Base-by-base conservation (phyloP, 2,113 vertebrate species). In the Tonatia bakeri region DNA sequence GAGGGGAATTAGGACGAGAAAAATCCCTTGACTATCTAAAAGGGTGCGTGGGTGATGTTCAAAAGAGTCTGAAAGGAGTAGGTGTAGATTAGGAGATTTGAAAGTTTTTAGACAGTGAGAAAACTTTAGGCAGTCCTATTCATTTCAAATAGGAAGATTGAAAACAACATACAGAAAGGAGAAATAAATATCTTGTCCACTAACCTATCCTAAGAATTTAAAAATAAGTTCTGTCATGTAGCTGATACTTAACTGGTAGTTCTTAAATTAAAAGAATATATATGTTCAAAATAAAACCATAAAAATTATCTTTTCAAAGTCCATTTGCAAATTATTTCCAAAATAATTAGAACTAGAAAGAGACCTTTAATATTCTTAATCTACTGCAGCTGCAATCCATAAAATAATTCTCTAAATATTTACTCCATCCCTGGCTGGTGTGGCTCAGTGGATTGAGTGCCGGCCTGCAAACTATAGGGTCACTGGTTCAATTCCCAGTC, bases 201-300 rank as follows among this genome's bases (percentile, higher is more conserved):
- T 67, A 36, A 11, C 33, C 3, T 75, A 91, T 43, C 52, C 22
- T 69, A 40, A 70, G 0, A 91, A 38, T 0, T 28, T 80, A 94
- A 43, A 22, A 45, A 61, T 61, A 65, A 3, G 2, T 19, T 65
- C 28, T 87, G 13, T 50, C n/a, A 77, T 17, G 4, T 69, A 50
- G 8, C 52, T 54, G 50, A 61, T 65, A 76, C 28, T 69, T n/a
- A 33, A 70, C 52, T 69, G 40, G 31, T 24, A 50, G 83, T 82
- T 69, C n/a, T 82, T 82, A 67, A 73, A 82, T 82, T 81, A 1
- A 61, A 61, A 61, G 0, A 52, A 90, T 52, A 52, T 59, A 59
- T 24, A 19, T 22, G 15, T 94, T 76, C 45, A 69, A 70, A 65
- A 36, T 80, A 84, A 96, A 90, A 20, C 79, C 2, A 80, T 54